phyloP scores from a whole-genome alignment of 1,140 invertebrate species.

The Plectrocnemia conspersa region DNA sequence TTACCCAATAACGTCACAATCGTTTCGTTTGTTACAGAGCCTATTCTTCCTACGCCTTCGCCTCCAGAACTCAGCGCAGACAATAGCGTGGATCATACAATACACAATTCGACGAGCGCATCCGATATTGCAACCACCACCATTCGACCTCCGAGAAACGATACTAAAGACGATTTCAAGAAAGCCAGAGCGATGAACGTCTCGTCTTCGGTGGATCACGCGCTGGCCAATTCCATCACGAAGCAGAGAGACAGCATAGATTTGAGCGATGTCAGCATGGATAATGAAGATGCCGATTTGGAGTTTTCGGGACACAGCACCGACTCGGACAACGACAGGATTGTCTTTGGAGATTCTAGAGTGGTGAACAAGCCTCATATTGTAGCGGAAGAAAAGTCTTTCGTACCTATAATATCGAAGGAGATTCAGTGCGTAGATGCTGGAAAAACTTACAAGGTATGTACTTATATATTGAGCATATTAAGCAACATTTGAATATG shows the following conservation, averaged over 20 bases:
- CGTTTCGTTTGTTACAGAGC: not conserved
- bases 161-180: conserved; percentile 9
- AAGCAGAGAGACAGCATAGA: conserved; percentile 45
- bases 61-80: not conserved
- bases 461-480: conserved; percentile 5
- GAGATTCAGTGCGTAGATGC: conserved; percentile 40
- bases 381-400: conserved; percentile 21
- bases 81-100: not conserved
- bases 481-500: not conserved
- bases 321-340: conserved; percentile 31
- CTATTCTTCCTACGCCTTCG: conserved; percentile 12
- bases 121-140: not conserved
- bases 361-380: conserved; percentile 29
- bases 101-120: not conserved
- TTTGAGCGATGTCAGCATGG: conserved; percentile 65
- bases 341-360: conserved; percentile 26
- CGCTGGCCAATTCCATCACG: conserved; percentile 22
- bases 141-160: conserved; percentile 1
- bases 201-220: conserved; percentile 14
- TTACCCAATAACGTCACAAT: too few relatives aligned
- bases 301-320: conserved; percentile 30
- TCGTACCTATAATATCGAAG: conserved; percentile 37
- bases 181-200: conserved; percentile 30
- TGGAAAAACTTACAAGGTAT: conserved; percentile 42
- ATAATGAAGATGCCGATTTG: conserved; percentile 55